A percentile compares a stretch with the other conserved stretches of the same genome.
These are phyloP conservation scores for Bombus balteatus DNA, from an alignment of 1,140 invertebrate species.

Conservation along the genomic window DNA sequence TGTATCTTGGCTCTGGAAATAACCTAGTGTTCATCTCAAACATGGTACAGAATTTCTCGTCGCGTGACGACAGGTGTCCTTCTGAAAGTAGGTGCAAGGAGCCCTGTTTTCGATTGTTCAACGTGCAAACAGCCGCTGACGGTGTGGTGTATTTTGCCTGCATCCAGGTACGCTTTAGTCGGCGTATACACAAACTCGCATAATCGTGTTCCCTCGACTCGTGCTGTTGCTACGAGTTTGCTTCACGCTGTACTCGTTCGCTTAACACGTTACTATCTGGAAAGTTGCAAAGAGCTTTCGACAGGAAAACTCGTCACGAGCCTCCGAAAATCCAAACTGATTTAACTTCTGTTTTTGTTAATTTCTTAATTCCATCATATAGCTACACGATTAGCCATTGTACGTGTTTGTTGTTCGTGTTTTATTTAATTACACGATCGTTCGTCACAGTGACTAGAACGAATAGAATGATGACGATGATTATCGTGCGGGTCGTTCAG, in stretches of 20 bases:
- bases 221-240: background rate
- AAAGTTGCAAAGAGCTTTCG: background rate
- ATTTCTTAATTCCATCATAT: too few relatives aligned
- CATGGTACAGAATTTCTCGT: background rate
- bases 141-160: background rate
- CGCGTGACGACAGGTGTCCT: slow-evolving; percentile 24
- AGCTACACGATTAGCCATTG: too few relatives aligned
- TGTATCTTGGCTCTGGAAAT: background rate
- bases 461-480: background rate
- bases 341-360: too few relatives aligned
- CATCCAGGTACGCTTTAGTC: background rate
- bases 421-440: too few relatives aligned
- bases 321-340: too few relatives aligned
- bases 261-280: background rate
- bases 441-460: too few relatives aligned
- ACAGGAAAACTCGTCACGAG: background rate
- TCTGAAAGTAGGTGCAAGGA: background rate
- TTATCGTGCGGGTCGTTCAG: background rate
- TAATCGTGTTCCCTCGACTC: slow-evolving; percentile 42
- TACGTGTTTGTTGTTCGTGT: too few relatives aligned
- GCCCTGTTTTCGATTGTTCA: slow-evolving; percentile 69
- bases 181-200: slow-evolving; percentile 1
- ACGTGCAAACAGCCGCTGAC: slow-evolving; percentile 47
- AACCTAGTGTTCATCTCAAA: background rate
- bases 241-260: background rate